These are phyloP conservation scores for Crossocerus cetratus DNA, from an alignment of 2,888 invertebrate genomes.

Conservation along the genomic window DNA sequence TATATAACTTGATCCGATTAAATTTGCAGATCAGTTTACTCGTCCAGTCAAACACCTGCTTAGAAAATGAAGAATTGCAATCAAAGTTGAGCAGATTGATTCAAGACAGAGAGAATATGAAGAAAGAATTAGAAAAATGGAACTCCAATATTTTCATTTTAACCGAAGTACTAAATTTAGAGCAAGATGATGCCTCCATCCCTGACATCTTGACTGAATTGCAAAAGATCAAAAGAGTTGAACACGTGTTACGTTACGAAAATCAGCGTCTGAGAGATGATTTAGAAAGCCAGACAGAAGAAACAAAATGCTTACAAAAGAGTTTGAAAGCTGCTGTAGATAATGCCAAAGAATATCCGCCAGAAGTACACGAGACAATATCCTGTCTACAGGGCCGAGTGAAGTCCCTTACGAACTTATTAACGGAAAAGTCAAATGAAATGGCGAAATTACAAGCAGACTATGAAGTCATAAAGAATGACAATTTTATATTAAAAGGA, in stretches of 20 bases:
- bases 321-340: neutral
- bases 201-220: constrained; percentile 37
- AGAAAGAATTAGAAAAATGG: constrained; percentile 58
- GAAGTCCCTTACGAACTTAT: constrained; percentile 58
- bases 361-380: constrained; percentile 58
- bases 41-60: constrained; percentile 46
- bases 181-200: constrained; percentile 32
- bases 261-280: constrained; percentile 50
- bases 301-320: constrained; percentile 33
- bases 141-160: constrained; percentile 64
- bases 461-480: constrained; percentile 66
- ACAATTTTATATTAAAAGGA: constrained; percentile 63
- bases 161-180: constrained; percentile 60
- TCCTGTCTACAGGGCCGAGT: constrained; percentile 53
- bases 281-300: constrained; percentile 39
- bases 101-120: constrained; percentile 60
- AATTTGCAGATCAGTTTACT: constrained; percentile 58
- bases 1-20: constrained; percentile 7
- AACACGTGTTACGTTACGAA: constrained; percentile 41
- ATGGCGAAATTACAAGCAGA: constrained; percentile 66
- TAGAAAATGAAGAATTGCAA: constrained; percentile 24
- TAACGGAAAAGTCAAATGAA: constrained; percentile 63
- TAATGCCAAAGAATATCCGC: constrained; percentile 53
- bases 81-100: constrained; percentile 38
- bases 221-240: constrained; percentile 30